Base-by-base conservation (phyloP, 2,888 invertebrate species). In the Rhogogaster chlorosoma region DNA sequence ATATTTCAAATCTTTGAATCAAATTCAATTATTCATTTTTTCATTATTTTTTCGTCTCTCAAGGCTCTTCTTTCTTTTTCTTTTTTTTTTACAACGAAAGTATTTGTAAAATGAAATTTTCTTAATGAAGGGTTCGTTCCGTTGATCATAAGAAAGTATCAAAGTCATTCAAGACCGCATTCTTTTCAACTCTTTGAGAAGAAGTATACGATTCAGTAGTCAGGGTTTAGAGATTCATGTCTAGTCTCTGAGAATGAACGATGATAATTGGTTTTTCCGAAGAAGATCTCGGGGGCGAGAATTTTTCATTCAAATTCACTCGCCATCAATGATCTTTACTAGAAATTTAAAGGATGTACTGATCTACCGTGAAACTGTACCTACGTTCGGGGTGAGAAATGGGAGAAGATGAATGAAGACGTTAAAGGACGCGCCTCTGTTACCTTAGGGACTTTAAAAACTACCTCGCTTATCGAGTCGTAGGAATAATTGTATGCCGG, bases 381-480 rank as follows among this genome's bases (percentile, higher is more conserved):
- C 42, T 32, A 9, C 18, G 70, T 29, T 61, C 15, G 26, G 7
- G 32, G 32, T 67, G 32, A 32, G 15, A 67, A 32, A 67, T 32
- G 32, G 18, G 32, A 36, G 49, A 38, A 7, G 77, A 77, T 77
- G 77, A 77, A 77, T 77, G 77, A 49, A 77, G 49, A 29, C 77
- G 26, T 32, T 9, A 18, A 32, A 32, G 18, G 29, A 64, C 22
- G 26, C 64, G 64, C 29, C 64, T 22, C 64, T 12, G n/a, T 9
- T 18, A 18, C 77, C 26, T 53, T 49, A 3, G 49, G 77, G 77
- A 49, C 45, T 49, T 38, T 42, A 18, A 15, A 12, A 45, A 29
- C 75, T 26, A 10, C 26, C 29, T 77, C n/a, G n/a, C 77, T 77
- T 38, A 49, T 49, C 77, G 26, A 32, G 77, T 53, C 15, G 29